Base-by-base conservation (phyloP, 1,140 invertebrate genomes). In the Lysiphlebus fabarum region DNA sequence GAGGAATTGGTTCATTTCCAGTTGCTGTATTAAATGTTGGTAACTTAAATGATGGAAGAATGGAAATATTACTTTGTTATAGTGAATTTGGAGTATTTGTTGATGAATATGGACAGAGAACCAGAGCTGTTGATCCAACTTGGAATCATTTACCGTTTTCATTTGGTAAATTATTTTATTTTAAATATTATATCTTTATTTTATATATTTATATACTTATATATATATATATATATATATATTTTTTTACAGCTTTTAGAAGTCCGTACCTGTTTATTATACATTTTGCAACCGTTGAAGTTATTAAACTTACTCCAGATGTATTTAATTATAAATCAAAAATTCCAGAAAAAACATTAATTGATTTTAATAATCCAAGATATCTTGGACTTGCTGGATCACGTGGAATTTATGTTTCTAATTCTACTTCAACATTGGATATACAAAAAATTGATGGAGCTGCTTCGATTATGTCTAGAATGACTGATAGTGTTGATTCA, bases 51-150 rank as follows among this genome's bases (percentile, higher is more conserved):
- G 64, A 63, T 55, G 67, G 75, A 51, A 70, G 81, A 69, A 60
- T 82, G 49, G 93, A 96, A 74, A 89, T 90, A 66, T 79, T 96
- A 6, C 72, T 95, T 1, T 94, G 92, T 73, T 96, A 91, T 76
- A 87, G 89, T 64, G 91, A 93, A 70, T 90, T 91, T 75, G 92
- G 90, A 5, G 83, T 95, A 4, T 95, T 95, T 81, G 90, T 95
- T 2, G 88, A 95, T 76, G 85, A 86, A 65, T 86, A 82, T 71
- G 93, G 93, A 12, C 83, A 85, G 62, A 82, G 89, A 59, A 90
- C 88, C 1, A 83, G 93, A 9, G 78, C 81, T 12, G 83, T 86
- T 34, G 90, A 95, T 66, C 81, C 93, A 36, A 89, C 88, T 62
- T 95, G 92, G 90, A 87, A 84, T 57, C 85, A 89, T 65, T 78